phyloP scores from a whole-genome alignment of 1,140 invertebrate species.

The Colletes latitarsis region DNA sequence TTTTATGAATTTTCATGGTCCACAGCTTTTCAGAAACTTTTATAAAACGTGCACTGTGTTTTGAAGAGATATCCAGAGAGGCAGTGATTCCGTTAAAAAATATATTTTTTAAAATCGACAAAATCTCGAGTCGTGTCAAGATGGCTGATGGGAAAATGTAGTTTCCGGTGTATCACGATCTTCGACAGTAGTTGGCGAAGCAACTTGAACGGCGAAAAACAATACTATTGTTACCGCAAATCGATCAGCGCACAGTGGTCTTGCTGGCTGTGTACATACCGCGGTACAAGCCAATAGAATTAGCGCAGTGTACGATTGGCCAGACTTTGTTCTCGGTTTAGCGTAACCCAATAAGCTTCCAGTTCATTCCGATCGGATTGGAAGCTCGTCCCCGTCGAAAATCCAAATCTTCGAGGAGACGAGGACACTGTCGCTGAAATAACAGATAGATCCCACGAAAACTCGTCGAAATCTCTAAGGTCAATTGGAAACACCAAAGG shows the following conservation, averaged over 20 bases:
- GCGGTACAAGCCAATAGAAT: constrained; percentile 20
- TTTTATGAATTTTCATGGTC: no score
- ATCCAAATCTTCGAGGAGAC: constrained; percentile 23
- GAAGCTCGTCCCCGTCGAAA: background rate
- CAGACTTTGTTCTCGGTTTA: constrained; percentile 41
- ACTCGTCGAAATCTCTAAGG: background rate
- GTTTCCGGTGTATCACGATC: no score
- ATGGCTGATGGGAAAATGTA: no score
- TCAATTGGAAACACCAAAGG: no score
- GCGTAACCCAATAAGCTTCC: constrained; percentile 38
- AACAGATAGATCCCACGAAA: background rate
- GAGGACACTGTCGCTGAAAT: background rate
- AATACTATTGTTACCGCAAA: constrained; percentile 15
- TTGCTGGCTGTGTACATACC: background rate
- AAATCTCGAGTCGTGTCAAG: no score
- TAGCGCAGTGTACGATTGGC: constrained; percentile 23
- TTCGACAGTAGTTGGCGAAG: background rate
- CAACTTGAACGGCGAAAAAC: constrained; percentile 2
- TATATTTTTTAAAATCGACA: no score
- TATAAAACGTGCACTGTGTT: no score
- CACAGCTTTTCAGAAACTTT: no score
- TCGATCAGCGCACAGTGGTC: background rate
- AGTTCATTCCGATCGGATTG: constrained; percentile 18
- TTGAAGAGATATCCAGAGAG: no score
- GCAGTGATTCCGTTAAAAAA: no score